A percentile compares a stretch with the other conserved stretches of the same genome.
Conservation (phyloP, 2,888 invertebrate species). For the Bellardia pandia region DNA sequence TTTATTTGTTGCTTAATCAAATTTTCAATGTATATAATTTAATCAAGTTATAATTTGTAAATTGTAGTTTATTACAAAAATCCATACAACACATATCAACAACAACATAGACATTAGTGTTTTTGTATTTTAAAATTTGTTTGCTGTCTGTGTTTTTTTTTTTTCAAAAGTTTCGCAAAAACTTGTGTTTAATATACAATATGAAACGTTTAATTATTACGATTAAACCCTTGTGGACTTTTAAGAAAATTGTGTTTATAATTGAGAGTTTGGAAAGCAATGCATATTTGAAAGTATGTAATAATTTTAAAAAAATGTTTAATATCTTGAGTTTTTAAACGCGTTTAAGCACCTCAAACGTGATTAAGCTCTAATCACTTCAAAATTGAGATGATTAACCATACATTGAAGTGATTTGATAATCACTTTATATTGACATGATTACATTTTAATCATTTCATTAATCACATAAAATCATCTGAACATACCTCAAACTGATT, state of each 20-base stretch:
- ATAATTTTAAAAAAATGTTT: background rate
- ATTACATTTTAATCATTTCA: no score
- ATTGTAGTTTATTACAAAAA: constrained; percentile 21
- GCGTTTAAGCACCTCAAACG: no score
- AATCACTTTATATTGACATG: no score
- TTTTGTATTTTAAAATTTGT: background rate
- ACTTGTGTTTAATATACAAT: background rate
- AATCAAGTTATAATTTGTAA: constrained; percentile 38
- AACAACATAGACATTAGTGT: background rate
- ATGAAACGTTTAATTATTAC: background rate
- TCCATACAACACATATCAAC: no score
- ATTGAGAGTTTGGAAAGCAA: background rate
- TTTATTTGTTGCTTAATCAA: constrained; percentile 2
- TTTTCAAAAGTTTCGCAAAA: background rate
- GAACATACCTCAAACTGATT: no score
- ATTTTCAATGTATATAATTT: constrained; percentile 32
- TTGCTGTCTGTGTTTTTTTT: no score
- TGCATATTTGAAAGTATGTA: background rate
- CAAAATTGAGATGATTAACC: no score
- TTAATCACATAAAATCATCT: no score
- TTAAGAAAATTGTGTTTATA: background rate
- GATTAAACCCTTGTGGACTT: constrained; percentile 1
- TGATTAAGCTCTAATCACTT: no score
- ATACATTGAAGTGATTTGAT: no score
- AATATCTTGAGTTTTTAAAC: no score